Evolutionary conservation across 2,797 vertebrate genomes (phyloP).

Genomic region (Heliangelus exortis): DNA sequence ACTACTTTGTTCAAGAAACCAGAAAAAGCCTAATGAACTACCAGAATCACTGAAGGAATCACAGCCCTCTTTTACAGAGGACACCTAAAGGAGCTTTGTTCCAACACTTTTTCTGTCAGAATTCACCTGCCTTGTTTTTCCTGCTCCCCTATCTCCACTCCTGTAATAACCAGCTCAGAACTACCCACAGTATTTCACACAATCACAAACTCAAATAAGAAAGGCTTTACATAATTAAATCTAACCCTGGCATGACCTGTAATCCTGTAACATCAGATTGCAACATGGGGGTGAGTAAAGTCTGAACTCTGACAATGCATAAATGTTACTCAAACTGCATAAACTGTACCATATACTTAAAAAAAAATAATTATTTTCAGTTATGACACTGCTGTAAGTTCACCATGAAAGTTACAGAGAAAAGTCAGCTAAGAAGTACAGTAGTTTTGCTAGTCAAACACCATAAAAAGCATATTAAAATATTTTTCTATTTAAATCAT

Average conservation of each 20-base stretch:
- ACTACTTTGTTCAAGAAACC: background rate
- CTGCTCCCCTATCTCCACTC: background rate
- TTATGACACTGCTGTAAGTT: background rate
- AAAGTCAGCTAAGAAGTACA: background rate
- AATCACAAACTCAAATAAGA: background rate
- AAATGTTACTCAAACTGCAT: background rate
- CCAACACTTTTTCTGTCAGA: background rate
- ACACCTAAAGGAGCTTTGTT: background rate
- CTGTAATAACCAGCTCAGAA: background rate
- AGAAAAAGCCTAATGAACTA: background rate
- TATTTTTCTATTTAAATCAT: background rate
- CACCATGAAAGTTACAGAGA: background rate
- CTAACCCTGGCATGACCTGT: background rate
- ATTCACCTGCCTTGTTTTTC: background rate
- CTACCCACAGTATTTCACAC: background rate
- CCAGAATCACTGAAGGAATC: background rate
- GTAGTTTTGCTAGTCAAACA: background rate
- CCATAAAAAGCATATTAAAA: background rate
- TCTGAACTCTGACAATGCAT: background rate
- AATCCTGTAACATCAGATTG: background rate
- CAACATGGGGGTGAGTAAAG: background rate
- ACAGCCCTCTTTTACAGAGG: background rate
- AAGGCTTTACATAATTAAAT: background rate
- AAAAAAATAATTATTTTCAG: background rate
- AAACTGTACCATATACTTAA: background rate